Conservation (phyloP, 1,140 invertebrate species). For the Philaenus spumarius region DNA sequence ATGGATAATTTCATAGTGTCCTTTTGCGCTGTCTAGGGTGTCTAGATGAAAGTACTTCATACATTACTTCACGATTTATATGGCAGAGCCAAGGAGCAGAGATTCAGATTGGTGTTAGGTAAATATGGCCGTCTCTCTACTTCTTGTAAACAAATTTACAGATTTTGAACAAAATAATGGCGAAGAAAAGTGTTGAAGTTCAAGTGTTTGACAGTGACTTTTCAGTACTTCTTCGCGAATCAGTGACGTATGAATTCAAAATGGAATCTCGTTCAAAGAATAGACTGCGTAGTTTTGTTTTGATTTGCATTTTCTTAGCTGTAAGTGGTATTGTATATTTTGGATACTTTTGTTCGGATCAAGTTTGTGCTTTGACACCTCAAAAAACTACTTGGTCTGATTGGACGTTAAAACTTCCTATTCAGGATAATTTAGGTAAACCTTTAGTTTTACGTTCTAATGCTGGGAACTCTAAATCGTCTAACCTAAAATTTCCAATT, state of each 20-base stretch:
- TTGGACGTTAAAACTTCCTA: slow-evolving; percentile 32
- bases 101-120: too few relatives aligned
- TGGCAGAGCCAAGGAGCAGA: too few relatives aligned
- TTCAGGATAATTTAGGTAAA: slow-evolving; percentile 49
- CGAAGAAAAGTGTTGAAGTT: slow-evolving; percentile 60
- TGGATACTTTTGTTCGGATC: slow-evolving; percentile 81
- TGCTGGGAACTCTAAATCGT: slow-evolving; percentile 40
- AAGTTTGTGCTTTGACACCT: slow-evolving; percentile 66
- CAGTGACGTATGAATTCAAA: slow-evolving; percentile 65
- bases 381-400: slow-evolving; percentile 39
- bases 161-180: slow-evolving; percentile 21
- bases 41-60: too few relatives aligned
- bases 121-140: neutral
- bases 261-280: slow-evolving; percentile 58
- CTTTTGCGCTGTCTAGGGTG: too few relatives aligned
- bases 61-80: too few relatives aligned
- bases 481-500: slow-evolving; percentile 39
- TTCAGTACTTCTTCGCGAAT: slow-evolving; percentile 54
- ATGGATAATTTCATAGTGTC: too few relatives aligned
- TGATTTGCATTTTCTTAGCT: slow-evolving; percentile 68
- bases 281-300: slow-evolving; percentile 63
- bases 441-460: slow-evolving; percentile 42
- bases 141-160: neutral
- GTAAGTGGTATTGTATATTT: slow-evolving; percentile 77
- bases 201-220: slow-evolving; percentile 67